Conservation (phyloP, 2,888 invertebrate genomes). For the Halictus quadricinctus region DNA sequence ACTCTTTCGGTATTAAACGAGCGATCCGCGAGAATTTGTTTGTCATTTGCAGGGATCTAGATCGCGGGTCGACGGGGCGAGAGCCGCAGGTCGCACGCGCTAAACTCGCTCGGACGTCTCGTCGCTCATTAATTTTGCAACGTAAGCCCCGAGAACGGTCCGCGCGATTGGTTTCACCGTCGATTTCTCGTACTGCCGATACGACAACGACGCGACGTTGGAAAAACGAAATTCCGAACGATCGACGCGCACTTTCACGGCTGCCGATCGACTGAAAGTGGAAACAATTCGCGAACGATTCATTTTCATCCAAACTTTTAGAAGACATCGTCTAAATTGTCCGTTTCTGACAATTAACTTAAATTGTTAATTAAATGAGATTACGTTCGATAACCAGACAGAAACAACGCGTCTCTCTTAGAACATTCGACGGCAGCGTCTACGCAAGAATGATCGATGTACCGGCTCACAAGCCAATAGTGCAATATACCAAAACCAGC, state of each 20-base stretch:
- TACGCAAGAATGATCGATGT: not conserved
- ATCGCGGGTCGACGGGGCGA: not conserved
- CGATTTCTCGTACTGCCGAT: constrained; percentile 58
- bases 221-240: constrained; percentile 15
- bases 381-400: not conserved
- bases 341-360: not conserved
- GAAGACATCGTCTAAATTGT: too few species aligned
- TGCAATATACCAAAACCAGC: not conserved
- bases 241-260: not conserved
- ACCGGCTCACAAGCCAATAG: not conserved
- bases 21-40: constrained; percentile 35
- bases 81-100: not conserved
- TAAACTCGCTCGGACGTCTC: not conserved
- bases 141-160: constrained; percentile 3
- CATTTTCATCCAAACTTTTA: too few species aligned
- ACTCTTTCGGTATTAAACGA: constrained; percentile 21
- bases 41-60: not conserved
- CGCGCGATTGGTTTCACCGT: constrained; percentile 60
- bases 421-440: too few species aligned
- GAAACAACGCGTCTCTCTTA: not conserved
- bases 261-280: not conserved
- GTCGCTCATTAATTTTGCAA: constrained; percentile 36
- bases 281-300: not conserved
- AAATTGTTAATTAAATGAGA: not conserved
- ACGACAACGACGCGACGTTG: constrained; percentile 9